Evolutionary conservation across 2,113 vertebrate genomes (phyloP).

Genomic region (Morone chrysops): DNA sequence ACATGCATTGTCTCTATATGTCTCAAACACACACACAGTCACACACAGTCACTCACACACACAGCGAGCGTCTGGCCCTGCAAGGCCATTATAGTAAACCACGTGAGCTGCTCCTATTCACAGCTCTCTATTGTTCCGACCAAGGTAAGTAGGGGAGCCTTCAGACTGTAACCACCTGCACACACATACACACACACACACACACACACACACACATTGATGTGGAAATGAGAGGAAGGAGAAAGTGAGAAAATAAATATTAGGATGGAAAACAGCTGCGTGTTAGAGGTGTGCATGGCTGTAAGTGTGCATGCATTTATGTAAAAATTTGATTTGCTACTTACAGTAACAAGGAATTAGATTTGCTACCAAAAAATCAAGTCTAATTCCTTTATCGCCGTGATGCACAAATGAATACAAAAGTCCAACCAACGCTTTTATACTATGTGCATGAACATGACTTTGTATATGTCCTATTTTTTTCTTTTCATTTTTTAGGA

Average conservation of each 20-base stretch:
- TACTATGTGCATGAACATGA: background rate
- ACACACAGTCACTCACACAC: slow-evolving; percentile 18
- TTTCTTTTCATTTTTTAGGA: background rate
- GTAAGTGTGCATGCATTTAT: slow-evolving; percentile 27
- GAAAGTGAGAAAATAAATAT: slow-evolving; percentile 82
- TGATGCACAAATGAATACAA: slow-evolving; percentile 59
- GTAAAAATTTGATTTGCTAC: background rate
- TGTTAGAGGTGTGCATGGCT: slow-evolving; percentile 3
- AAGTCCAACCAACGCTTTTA: slow-evolving; percentile 21
- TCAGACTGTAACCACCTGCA: slow-evolving; percentile 84
- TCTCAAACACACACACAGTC: slow-evolving; percentile 48
- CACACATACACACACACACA: slow-evolving; percentile 38
- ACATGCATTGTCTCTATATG: slow-evolving; percentile 79
- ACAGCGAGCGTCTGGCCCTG: slow-evolving; percentile 69
- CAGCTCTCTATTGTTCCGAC: slow-evolving; percentile 83
- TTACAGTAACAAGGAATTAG: background rate
- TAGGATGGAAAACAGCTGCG: slow-evolving; percentile 72
- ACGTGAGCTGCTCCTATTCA: slow-evolving; percentile 84
- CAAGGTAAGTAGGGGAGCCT: slow-evolving; percentile 86
- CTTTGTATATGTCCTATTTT: background rate
- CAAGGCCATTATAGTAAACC: slow-evolving; percentile 85
- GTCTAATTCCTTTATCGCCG: slow-evolving; percentile 45
- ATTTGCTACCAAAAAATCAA: slow-evolving; percentile 16
- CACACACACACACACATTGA: slow-evolving; percentile 58
- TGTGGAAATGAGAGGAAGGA: slow-evolving; percentile 73